These are phyloP conservation scores for Lottia gigantea DNA, from an alignment of 2,888 invertebrate species.

Conservation along the genomic window DNA sequence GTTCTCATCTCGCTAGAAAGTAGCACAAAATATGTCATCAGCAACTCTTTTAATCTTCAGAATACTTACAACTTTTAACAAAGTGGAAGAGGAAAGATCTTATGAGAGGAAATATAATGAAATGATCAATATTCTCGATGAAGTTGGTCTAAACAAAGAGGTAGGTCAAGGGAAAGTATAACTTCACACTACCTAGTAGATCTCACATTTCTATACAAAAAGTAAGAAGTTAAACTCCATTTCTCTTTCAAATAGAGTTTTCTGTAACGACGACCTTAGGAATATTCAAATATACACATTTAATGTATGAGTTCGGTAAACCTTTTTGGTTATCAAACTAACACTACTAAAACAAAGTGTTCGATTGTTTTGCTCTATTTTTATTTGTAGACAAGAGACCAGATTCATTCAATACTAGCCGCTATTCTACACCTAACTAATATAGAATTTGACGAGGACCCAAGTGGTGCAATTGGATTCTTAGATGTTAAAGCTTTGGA, in stretches of 20 bases:
- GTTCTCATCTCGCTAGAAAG: too few species aligned
- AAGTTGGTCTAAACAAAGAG: conserved; percentile 35
- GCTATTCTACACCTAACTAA: conserved; percentile 52
- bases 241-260: too few species aligned
- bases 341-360: too few species aligned
- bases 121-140: conserved; percentile 29
- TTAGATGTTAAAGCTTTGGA: conserved; percentile 15
- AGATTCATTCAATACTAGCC: conserved; percentile 43
- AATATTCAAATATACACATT: too few species aligned
- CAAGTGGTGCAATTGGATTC: conserved; percentile 28
- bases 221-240: too few species aligned
- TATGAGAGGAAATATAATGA: conserved; percentile 33
- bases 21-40: too few species aligned
- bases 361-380: too few species aligned
- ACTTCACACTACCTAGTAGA: too few species aligned
- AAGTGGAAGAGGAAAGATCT: conserved; percentile 23
- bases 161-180: conserved; percentile 22
- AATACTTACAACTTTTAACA: conserved; percentile 12
- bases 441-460: conserved; percentile 46
- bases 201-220: too few species aligned
- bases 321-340: too few species aligned
- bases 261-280: too few species aligned
- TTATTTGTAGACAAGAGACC: conserved; percentile 39
- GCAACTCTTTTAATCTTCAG: neutral
- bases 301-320: too few species aligned